Evolutionary conservation across 2,888 invertebrate genomes (phyloP), one percentile per base, ranked within the genome.

Genomic region (Nebria salina): DNA sequence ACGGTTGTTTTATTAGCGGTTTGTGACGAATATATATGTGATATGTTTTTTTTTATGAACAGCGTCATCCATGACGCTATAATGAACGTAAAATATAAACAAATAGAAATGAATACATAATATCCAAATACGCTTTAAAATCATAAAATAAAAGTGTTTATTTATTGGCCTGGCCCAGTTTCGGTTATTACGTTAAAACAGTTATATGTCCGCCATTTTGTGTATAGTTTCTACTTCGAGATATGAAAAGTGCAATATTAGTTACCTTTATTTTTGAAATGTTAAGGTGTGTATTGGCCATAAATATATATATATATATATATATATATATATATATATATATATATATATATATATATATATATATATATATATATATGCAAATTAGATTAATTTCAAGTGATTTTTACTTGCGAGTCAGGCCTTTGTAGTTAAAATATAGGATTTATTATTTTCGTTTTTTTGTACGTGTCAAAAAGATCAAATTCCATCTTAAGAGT

Each of bases 401-500:
- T 66, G 34, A 34, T 34, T 34, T 20, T 34, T 34, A 34, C 34
- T 25, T 75, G 42, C 75, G 41, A 75, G 76, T 81, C 81, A 81
- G 81, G 81, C 81, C 79, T 76, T 34, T 76, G 76, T 81, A 76
- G 70, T 81, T 81, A 81, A 76, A 64, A 20, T 5, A 25, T 64
- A 64, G 43, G 43, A 54, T 25, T 73, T 25, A 20, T 75, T 80
- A 54, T 66, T 75, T 77, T 82, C 82, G 77, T 76, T 82, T 77
- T 75, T 65, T 79, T 77, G 54, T 77, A 77, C 65, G 78, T 68
- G 76, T 43, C 34, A 72, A 82, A 76, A 83, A 83, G 83, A 85
- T 84, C 85, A 85, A 84, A 84, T 85, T 84, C 83, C 83, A 83
- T 85, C 25, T 70, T 66, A 81, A 54, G 13, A 42, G 65, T 72